Percentiles rank a stretch among this genome's conserved stretches.
Evolutionary conservation across 1,140 invertebrate genomes (phyloP).

Genomic region (Lepidurus apus): DNA sequence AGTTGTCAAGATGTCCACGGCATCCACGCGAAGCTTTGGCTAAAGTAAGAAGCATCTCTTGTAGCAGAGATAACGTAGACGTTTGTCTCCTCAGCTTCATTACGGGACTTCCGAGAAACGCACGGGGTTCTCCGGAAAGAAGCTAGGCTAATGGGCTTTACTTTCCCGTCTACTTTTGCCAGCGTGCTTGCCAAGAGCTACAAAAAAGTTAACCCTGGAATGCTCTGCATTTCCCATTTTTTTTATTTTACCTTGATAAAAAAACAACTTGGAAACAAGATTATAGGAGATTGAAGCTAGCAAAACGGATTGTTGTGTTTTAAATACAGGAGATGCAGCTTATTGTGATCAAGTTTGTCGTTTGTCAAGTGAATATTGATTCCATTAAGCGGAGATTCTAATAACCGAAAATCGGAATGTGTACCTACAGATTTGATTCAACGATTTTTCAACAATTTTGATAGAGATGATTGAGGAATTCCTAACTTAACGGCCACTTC

Average conservation of each 20-base stretch:
- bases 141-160: constrained; percentile 2
- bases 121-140: neutral
- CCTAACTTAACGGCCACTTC: too few species aligned
- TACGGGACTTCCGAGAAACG: neutral
- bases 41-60: too few species aligned
- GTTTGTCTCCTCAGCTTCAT: neutral
- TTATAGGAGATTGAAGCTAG: neutral
- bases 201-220: neutral
- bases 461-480: too few species aligned
- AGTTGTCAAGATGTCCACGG: too few species aligned
- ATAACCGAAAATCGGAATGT: too few species aligned
- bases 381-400: too few species aligned
- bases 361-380: too few species aligned
- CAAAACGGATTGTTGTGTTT: neutral
- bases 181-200: neutral
- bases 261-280: neutral
- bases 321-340: too few species aligned
- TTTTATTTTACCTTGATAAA: neutral
- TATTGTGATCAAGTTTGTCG: too few species aligned
- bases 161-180: neutral
- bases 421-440: too few species aligned
- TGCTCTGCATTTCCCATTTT: neutral
- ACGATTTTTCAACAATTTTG: too few species aligned
- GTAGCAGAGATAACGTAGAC: neutral
- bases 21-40: too few species aligned